Evolutionary conservation across 2,797 vertebrate genomes (phyloP).

Genomic region (Diglossa cyanea): DNA sequence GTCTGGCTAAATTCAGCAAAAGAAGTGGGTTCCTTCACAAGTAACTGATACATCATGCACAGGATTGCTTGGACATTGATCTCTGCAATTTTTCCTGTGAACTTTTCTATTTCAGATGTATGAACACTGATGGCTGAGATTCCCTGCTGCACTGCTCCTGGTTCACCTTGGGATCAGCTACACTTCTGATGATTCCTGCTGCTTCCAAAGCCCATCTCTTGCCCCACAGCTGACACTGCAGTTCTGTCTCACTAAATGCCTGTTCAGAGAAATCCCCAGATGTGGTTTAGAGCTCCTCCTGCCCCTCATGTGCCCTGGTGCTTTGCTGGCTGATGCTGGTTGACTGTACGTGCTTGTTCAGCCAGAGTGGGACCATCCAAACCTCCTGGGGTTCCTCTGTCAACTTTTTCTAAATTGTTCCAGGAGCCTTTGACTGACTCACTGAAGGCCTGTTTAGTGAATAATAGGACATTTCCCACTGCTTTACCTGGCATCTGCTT

Average conservation of each 20-base stretch:
- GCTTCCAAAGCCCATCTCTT: background rate
- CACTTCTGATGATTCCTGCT: background rate
- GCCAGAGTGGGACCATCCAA: background rate
- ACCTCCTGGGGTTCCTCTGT: background rate
- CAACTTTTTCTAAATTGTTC: background rate
- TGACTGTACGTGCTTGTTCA: background rate
- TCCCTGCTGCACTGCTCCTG: background rate
- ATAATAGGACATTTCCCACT: background rate
- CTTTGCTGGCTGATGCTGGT: background rate
- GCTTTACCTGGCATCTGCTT: conserved; percentile 13
- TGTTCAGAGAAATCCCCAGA: background rate
- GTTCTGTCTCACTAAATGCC: background rate
- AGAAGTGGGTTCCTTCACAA: background rate
- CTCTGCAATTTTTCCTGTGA: background rate
- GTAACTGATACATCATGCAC: background rate
- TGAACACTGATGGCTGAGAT: background rate
- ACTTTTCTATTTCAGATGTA: background rate
- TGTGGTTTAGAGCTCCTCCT: background rate
- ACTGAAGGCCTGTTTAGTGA: background rate
- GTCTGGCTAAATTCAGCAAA: background rate
- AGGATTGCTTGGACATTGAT: background rate
- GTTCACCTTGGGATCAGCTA: background rate
- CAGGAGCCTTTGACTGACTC: background rate
- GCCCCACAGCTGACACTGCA: background rate
- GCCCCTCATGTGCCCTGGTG: background rate